Evolutionary conservation across 1,140 invertebrate genomes (phyloP).

Genomic region (Saxidomus purpurata): DNA sequence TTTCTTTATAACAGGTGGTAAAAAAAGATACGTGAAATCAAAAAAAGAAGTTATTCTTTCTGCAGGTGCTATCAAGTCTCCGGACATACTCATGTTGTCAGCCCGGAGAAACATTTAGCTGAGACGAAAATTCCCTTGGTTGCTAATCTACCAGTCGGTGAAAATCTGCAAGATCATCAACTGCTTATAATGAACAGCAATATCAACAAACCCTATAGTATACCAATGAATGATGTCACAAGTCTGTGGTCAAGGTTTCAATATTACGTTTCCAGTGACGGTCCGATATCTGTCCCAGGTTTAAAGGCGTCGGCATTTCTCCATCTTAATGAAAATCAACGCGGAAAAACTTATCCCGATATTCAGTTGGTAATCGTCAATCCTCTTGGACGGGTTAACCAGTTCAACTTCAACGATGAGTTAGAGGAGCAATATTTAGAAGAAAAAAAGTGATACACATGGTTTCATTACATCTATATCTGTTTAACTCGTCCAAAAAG

Average conservation of each 20-base stretch:
- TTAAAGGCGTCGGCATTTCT: not conserved
- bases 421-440: too few species aligned
- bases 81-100: conserved; percentile 86
- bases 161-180: conserved; percentile 93
- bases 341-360: too few species aligned
- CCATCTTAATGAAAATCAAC: not conserved
- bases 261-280: conserved; percentile 70
- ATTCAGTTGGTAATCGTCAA: not conserved
- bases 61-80: conserved; percentile 49
- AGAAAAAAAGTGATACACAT: too few species aligned
- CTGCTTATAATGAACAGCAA: conserved; percentile 56
- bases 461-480: too few species aligned
- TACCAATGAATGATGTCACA: conserved; percentile 38
- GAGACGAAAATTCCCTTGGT: too few species aligned
- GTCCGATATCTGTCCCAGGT: conserved; percentile 4
- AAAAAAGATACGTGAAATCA: not conserved
- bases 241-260: conserved; percentile 57
- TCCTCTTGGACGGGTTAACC: not conserved
- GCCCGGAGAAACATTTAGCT: conserved; percentile 94
- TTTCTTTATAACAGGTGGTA: conserved; percentile 1
- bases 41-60: not conserved
- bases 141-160: too few species aligned
- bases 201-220: conserved; percentile 60
- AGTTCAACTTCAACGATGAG: too few species aligned
- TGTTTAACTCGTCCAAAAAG: too few species aligned